Base-by-base conservation (phyloP, 2,113 vertebrate species). In the Corythornis madagascariensis region DNA sequence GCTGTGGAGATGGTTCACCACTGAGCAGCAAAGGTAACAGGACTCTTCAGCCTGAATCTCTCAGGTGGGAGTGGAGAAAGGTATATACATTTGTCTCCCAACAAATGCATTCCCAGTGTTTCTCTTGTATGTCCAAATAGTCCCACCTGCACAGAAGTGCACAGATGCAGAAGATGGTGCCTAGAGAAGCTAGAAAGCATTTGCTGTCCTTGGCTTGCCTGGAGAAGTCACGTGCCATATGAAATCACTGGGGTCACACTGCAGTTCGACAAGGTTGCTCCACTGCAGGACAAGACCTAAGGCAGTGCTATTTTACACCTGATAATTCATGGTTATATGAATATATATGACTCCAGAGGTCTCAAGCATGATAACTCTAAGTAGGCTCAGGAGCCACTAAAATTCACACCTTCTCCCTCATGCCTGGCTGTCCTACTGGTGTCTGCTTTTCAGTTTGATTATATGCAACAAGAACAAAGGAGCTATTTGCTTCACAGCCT, bases 31-130 rank as follows among this genome's bases (percentile, higher is more conserved):
- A 59, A 6, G 50, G 35, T 11, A 38, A 13, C 21, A 10, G 15
- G 14, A 11, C 72, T 18, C 38, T 21, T 31, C 24, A 9, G 16
- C 19, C 16, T 12, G 56, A 33, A 20, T 19, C 66, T n/a, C n/a
- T 14, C 13, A 2, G 8, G 42, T 4, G 3, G 2, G 22, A 13
- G 16, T 24, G 11, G 3, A 75, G 16, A n/a, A 6, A 2, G 16
- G 19, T n/a, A 16, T 10, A 35, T 8, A 19, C 2, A 7, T 10
- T 19, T 28, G 20, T 13, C 24, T 61, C 24, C 17, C 29, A 26
- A n/a, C 4, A 31, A 33, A 45, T 6, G 11, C 10, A 10, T 47
- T 65, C n/a, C 28, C 17, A 0, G 0, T 3, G 3, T 50, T n/a
- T 21, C 28, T 82, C 70, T 48, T 16, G 13, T 16, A 15, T 1